phyloP scores from a whole-genome alignment of 1,140 invertebrate species.

The Caenorhabditis tropicalis region DNA sequence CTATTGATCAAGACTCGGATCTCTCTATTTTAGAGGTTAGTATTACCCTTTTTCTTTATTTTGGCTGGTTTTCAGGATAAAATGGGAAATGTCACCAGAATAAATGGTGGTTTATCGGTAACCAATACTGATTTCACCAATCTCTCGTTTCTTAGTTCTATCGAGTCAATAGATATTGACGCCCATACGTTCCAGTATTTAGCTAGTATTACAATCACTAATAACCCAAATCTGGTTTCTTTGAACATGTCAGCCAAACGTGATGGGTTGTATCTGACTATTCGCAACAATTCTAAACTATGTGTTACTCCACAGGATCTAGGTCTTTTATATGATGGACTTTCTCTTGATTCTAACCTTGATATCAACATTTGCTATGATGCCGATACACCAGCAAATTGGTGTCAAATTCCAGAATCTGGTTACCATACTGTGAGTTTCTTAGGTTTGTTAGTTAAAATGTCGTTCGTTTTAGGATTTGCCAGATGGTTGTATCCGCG shows the following conservation, averaged over 20 bases:
- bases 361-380: not conserved
- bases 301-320: not conserved
- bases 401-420: not conserved
- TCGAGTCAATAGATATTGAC: not conserved
- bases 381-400: not conserved
- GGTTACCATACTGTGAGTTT: too few species aligned
- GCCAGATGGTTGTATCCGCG: not conserved
- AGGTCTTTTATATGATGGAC: not conserved
- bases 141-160: not conserved
- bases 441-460: not conserved
- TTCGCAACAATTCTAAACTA: not conserved
- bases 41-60: not conserved
- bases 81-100: not conserved
- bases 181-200: not conserved
- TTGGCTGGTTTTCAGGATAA: not conserved
- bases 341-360: not conserved
- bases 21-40: not conserved
- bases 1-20: slow-evolving; percentile 1
- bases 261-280: not conserved
- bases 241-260: not conserved
- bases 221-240: not conserved
- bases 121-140: not conserved
- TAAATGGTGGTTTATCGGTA: not conserved
- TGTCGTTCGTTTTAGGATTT: not conserved
- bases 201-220: not conserved